Evolutionary conservation across 2,888 invertebrate genomes (phyloP), one percentile per base, ranked within the genome.

Genomic region (Eudemis profundana): DNA sequence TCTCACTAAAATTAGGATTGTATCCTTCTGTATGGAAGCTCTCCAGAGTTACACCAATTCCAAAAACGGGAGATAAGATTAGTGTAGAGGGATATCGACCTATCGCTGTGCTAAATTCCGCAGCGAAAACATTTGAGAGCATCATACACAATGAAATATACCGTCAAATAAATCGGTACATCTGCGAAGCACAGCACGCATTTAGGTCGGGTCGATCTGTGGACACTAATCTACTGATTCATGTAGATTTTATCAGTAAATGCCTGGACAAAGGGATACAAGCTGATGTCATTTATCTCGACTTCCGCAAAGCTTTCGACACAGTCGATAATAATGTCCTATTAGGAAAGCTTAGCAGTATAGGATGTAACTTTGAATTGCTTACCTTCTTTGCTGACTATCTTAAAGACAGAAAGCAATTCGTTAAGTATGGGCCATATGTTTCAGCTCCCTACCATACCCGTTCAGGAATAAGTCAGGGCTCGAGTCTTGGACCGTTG

Each of bases 291-390:
- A 19, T 59, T 10, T 46, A 59, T 3, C 27, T 54, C 2, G 54
- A 54, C 10, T 44, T 56, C 5, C 21, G 15, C n/a, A 53, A 53
- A 8, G 53, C 23, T 3, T 53, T 53, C 23, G 53, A 53, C 23
- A 14, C 40, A 5, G 54, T 54, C 3, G 56, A 56, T 17, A 56
- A 59, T 2, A 47, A 61, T 14, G 17, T 50, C 2, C n/a, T 59
- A 7, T 19, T 47, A 14, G 8, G 2, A 3, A 57, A 57, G 8
- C 4, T 57, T 7, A 12, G 12, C 2, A 36, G 21, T 4, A 47
- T 57, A 4, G 47, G 57, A 7, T 46, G 46, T 21, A 3, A 33
- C 8, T 21, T 36, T 0, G 4, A 14, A 2, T n/a, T 57, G 12
- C 19, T 57, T 0, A 33, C 8, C 8, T 7, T 57, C 1, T 57